Base-by-base conservation (phyloP, 1,140 invertebrate genomes). In the Plutomurus gul region DNA sequence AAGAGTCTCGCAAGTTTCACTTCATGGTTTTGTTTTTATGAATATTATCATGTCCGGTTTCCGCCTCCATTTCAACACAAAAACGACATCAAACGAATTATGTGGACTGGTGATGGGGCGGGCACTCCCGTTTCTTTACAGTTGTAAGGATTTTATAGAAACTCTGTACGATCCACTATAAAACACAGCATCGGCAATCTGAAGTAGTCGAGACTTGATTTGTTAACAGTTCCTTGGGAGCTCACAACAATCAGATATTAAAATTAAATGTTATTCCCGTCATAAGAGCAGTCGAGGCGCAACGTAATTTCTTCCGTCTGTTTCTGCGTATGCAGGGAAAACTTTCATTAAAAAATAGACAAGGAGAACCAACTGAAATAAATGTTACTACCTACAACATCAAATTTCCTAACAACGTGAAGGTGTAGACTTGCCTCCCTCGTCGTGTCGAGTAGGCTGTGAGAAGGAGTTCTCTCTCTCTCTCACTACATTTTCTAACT, bases 41-140 rank as follows among this genome's bases (percentile, higher is more conserved):
- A 72, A 72, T 72, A 72, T 72, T 72, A 72, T 46, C 70, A 72
- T 72, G 70, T 72, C 70, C 70, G 70, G 70, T 72, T 72, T 72
- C 70, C 70, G 36, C 39, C 36, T 46, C 56, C 36, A 65, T 33
- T 65, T 65, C 56, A 25, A 65, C 56, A 65, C 56, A 65, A 65
- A 65, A 33, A 65, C 56, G 56, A 65, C 56, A 65, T 33, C 22
- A 65, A 65, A 65, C 56, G 56, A 65, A 65, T 65, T 65, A 65
- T 65, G 56, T 33, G 56, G 56, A 25, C 25, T 65, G 56, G 56
- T n/a, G 36, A 65, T 65, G 56, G 27, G 25, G 56, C 25, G 56
- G 56, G 56, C n/a, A 65, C 56, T 18, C 56, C 56, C 56, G 51
- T 56, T 56, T 27, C 22, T 65, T 65, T 65, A 65, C 56, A 65